Conservation (phyloP, 2,113 vertebrate species). For the Pangasianodon hypophthalmus region DNA sequence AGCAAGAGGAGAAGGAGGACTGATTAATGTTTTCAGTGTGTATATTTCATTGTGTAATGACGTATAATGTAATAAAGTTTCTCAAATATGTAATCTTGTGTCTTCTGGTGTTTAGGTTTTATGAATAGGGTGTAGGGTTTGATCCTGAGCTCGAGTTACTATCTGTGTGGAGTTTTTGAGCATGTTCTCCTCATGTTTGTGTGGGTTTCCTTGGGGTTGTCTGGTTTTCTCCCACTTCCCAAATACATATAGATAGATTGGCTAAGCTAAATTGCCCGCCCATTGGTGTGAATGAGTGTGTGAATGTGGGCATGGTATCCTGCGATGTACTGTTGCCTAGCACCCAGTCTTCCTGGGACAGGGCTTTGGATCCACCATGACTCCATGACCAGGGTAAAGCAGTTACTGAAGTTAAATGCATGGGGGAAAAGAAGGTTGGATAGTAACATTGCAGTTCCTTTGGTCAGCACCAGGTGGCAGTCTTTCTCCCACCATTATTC, state of each 20-base stretch:
- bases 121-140: not conserved
- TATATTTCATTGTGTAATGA: slow-evolving; percentile 37
- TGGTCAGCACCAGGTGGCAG: slow-evolving; percentile 20
- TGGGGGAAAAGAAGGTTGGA: not conserved
- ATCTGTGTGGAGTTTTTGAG: no score
- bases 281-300: not conserved
- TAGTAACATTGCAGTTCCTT: not conserved
- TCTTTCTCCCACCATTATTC: not conserved
- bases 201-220: not conserved
- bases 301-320: not conserved
- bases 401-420: not conserved
- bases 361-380: not conserved
- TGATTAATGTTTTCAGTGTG: slow-evolving; percentile 23
- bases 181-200: no score
- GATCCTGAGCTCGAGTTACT: no score
- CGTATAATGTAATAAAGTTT: slow-evolving; percentile 37
- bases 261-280: not conserved
- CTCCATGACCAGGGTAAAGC: not conserved
- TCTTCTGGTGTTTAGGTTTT: not conserved
- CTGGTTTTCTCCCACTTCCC: not conserved
- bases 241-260: not conserved
- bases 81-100: slow-evolving; percentile 10
- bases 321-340: not conserved
- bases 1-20: slow-evolving; percentile 53
- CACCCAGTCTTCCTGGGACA: not conserved